Conservation (phyloP, 2,797 vertebrate species). For the Cossypha caffra region DNA sequence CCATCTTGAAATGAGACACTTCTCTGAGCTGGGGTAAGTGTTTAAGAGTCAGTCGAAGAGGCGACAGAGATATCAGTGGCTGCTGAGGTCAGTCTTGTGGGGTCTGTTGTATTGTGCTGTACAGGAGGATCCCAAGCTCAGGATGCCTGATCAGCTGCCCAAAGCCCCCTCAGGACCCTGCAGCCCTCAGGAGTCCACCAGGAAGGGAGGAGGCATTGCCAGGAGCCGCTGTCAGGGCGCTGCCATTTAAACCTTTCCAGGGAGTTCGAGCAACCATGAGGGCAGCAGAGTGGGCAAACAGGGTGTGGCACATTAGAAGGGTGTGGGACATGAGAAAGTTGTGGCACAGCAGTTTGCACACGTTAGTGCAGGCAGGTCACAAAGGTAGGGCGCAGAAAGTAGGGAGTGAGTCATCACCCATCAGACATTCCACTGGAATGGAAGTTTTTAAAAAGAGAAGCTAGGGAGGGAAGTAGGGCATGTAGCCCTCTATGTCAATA, state of each 20-base stretch:
- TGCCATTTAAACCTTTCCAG: background rate
- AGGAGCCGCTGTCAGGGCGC: accelerated
- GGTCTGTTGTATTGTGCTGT: background rate
- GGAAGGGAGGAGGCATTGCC: background rate
- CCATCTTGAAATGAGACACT: background rate
- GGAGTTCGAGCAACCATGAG: accelerated
- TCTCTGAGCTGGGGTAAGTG: background rate
- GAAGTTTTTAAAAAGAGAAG: background rate
- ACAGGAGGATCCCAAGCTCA: background rate
- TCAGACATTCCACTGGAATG: background rate
- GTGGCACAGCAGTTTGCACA: background rate
- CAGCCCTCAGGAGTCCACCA: accelerated
- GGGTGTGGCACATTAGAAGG: background rate
- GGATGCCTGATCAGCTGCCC: background rate
- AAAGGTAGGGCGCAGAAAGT: background rate
- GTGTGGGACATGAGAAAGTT: background rate
- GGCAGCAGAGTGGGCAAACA: background rate
- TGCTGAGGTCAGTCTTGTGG: background rate
- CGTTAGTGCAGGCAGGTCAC: background rate
- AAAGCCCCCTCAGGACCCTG: background rate
- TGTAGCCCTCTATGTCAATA: background rate
- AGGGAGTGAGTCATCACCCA: background rate
- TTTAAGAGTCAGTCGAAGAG: background rate
- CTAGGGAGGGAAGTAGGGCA: background rate
- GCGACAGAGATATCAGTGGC: accelerated